These are phyloP conservation scores for Iguana delicatissima DNA, from an alignment of 2,797 vertebrate genomes.

Conservation along the genomic window DNA sequence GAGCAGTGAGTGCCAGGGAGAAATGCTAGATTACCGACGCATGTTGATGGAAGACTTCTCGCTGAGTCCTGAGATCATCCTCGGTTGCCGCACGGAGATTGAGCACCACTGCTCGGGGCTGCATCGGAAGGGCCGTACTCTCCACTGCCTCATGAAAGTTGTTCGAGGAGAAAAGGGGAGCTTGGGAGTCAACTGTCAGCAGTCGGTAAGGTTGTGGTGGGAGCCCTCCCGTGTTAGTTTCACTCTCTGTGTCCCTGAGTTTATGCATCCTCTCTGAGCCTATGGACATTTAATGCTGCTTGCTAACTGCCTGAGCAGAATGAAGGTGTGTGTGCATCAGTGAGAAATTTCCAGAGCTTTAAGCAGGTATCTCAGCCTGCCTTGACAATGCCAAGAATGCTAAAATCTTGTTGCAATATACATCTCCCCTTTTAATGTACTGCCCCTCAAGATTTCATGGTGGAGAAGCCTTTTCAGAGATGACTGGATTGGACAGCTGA, in stretches of 20 bases:
- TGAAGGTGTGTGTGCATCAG: neutral
- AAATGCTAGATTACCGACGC: conserved; percentile 97
- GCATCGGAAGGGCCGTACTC: conserved; percentile 94
- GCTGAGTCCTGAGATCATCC: conserved; percentile 95
- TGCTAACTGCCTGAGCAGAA: neutral
- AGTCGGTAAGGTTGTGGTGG: conserved; percentile 84
- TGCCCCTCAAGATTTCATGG: neutral
- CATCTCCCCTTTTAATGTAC: neutral
- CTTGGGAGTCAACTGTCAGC: conserved; percentile 90
- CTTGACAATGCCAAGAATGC: neutral
- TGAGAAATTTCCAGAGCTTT: neutral
- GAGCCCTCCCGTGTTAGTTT: neutral
- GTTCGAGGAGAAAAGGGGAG: conserved; percentile 88
- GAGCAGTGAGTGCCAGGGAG: conserved; percentile 96
- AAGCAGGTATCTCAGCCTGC: neutral
- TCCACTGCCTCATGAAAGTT: conserved; percentile 97
- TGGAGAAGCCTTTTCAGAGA: neutral
- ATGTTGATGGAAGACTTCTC: conserved; percentile 99
- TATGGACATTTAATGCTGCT: no score
- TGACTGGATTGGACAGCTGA: no score
- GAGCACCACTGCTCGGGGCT: conserved; percentile 95
- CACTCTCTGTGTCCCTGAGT: no score
- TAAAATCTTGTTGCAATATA: neutral
- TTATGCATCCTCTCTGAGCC: neutral
- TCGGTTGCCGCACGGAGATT: conserved; percentile 95